Percentiles rank a stretch among this genome's conserved stretches.
These are phyloP conservation scores for Bubo bubo DNA, from an alignment of 2,113 vertebrate genomes.

Conservation along the genomic window DNA sequence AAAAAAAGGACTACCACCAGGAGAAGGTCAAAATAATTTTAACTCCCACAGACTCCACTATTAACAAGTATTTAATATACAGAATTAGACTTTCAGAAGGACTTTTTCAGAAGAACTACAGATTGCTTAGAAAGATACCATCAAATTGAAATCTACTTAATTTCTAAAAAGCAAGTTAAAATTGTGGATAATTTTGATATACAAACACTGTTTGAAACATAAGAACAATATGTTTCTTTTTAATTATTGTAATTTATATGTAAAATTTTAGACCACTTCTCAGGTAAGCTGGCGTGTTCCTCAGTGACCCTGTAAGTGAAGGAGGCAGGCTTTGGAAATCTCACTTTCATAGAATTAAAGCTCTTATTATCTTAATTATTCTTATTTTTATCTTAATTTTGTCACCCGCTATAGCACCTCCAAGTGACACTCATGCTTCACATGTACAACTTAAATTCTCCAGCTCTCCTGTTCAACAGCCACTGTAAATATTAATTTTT, in stretches of 20 bases:
- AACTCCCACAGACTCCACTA: not conserved
- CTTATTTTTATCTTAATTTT: conserved; percentile 9
- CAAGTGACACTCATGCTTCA: not conserved
- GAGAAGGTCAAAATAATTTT: not conserved
- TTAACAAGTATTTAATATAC: not conserved
- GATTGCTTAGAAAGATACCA: not conserved
- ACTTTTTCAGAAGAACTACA: not conserved
- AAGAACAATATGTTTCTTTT: not conserved
- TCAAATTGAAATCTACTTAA: not conserved
- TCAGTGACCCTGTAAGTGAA: not conserved
- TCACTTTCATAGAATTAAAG: not conserved
- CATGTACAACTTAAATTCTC: not conserved
- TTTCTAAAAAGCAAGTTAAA: not conserved
- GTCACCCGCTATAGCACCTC: not conserved
- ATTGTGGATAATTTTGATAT: not conserved
- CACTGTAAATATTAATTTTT: not conserved
- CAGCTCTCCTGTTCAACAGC: not conserved
- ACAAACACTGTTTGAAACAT: not conserved
- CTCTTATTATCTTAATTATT: not conserved
- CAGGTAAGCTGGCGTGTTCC: not conserved
- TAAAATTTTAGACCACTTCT: not conserved
- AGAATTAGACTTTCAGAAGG: not conserved
- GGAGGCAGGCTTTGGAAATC: not conserved
- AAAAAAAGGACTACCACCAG: not conserved
- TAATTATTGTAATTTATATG: not conserved